Base-by-base conservation (phyloP, 2,888 invertebrate genomes). In the Drosophila buzzatii region DNA sequence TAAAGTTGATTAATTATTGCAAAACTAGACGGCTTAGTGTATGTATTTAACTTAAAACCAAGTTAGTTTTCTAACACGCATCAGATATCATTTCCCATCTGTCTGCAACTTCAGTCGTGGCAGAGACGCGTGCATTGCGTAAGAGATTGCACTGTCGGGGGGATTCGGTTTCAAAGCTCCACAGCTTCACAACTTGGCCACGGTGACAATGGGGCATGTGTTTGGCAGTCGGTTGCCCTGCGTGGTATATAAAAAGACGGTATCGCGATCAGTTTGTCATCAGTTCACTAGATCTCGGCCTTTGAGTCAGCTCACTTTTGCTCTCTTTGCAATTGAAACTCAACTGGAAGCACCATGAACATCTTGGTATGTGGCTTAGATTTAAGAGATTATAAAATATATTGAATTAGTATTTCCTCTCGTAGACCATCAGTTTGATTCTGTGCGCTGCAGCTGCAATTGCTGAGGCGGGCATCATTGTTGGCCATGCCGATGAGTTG, bases 401-500 rank as follows among this genome's bases (percentile, higher is more conserved):
- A 39, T 39, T n/a, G 8, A 37, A 6, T 53, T 14, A 37, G 9
- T 44, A n/a, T 10, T 14, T 49, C 31, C 5, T 44, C 9, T 23
- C n/a, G 3, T 72, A 91, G 90, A 83, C 73, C 61, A 61, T 83
- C 68, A 76, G 78, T 41, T 51, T 90, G 65, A 69, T 49, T 23
- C 71, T 85, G 61, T 82, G 81, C 73, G 76, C 64, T 16, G 53
- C 60, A 7, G 39, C 23, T 39, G 52, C 49, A 18, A 53, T n/a
- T 18, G 51, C 73, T 4, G 66, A 85, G 44, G 85, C 86, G 27
- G 90, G 90, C 16, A 57, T 89, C 20, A 84, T 86, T 58, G 69
- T 55, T 42, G 53, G 76, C 33, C 90, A 91, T 73, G 73, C 85
- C 14, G 90, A 91, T 61, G 90, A 91, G 55, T 56, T 90, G 5